A percentile compares a stretch with the other conserved stretches of the same genome.
Evolutionary conservation across 2,113 vertebrate species (phyloP).

Genomic region (Xiphias gladius): DNA sequence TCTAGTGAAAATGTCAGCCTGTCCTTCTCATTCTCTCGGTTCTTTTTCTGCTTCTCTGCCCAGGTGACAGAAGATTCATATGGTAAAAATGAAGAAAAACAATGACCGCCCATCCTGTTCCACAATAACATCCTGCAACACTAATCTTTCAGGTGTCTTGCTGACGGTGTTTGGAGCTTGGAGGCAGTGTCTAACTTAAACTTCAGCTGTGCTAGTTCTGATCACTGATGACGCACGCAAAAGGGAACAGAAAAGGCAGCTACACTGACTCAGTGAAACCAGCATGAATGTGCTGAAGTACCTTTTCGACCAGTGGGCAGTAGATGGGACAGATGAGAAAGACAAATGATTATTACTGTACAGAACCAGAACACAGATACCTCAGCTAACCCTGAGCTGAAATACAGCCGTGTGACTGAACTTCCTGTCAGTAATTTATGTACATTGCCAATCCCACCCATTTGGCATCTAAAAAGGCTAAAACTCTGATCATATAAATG

Average conservation of each 20-base stretch:
- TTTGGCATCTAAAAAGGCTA: background rate
- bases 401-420: background rate
- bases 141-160: constrained; percentile 18
- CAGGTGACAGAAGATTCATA: constrained; percentile 56
- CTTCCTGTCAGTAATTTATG: background rate
- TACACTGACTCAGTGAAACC: background rate
- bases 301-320: background rate
- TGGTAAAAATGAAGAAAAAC: constrained; percentile 15
- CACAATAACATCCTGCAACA: constrained; percentile 18
- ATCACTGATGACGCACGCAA: constrained; percentile 1
- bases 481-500: background rate
- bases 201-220: constrained; percentile 4
- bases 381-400: background rate
- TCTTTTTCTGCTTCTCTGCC: constrained; percentile 43
- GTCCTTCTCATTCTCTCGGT: constrained; percentile 43
- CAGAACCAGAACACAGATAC: background rate
- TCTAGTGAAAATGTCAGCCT: constrained; percentile 80
- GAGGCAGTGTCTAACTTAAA: constrained; percentile 5
- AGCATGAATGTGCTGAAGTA: background rate
- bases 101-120: background rate
- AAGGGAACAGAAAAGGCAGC: background rate
- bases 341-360: background rate
- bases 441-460: background rate
- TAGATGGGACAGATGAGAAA: background rate
- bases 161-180: background rate